Evolutionary conservation across 2,797 vertebrate species (phyloP).

Genomic region (Epinephelus coioides): DNA sequence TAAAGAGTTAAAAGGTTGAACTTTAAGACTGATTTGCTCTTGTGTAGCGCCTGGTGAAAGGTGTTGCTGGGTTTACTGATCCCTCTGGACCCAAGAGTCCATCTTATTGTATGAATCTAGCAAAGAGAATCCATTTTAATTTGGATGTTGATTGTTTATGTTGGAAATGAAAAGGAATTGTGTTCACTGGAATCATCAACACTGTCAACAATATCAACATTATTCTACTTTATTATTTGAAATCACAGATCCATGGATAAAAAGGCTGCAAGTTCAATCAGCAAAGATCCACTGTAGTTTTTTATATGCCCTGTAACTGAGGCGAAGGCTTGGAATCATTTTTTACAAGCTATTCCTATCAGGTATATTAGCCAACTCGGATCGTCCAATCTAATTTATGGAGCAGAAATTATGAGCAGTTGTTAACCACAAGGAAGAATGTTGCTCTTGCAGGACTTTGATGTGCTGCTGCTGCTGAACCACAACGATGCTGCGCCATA

Average conservation of each 20-base stretch:
- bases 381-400: conserved; percentile 44
- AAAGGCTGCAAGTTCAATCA: conserved; percentile 18
- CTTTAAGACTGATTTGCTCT: conserved; percentile 40
- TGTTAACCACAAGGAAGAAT: conserved; percentile 35
- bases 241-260: background rate
- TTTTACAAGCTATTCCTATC: conserved; percentile 32
- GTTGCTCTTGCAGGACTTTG: conserved; percentile 10
- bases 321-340: background rate
- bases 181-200: background rate
- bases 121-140: background rate
- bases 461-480: conserved; percentile 13
- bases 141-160: background rate
- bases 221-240: conserved; percentile 11
- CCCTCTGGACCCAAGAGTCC: background rate
- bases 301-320: conserved; percentile 4
- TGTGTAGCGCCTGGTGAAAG: conserved; percentile 22
- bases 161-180: background rate
- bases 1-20: conserved; percentile 58
- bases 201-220: background rate
- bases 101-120: background rate
- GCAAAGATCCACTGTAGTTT: conserved; percentile 13
- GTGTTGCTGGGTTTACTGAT: conserved; percentile 14
- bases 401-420: conserved; percentile 49
- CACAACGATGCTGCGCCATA: background rate
- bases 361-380: conserved; percentile 11